Evolutionary conservation across 2,888 invertebrate species (phyloP).

Genomic region (Mimachlamys varia): DNA sequence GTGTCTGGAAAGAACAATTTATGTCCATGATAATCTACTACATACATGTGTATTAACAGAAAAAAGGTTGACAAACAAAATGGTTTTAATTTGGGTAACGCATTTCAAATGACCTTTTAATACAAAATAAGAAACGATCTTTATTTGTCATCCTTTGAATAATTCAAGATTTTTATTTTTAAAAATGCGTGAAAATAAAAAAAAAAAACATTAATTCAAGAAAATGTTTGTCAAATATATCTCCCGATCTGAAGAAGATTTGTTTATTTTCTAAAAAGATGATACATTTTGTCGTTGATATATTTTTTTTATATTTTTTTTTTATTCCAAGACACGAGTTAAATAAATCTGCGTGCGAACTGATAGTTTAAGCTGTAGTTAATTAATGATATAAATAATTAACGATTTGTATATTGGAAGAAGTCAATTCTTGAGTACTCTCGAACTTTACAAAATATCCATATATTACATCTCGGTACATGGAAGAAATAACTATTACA

Average conservation of each 20-base stretch:
- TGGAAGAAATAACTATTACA: not conserved
- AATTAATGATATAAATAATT: not conserved
- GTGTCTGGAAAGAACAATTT: not conserved
- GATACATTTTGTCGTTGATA: not conserved
- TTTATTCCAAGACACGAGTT: not conserved
- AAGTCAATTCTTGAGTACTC: not conserved
- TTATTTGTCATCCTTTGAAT: too few species aligned
- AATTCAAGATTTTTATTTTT: too few species aligned
- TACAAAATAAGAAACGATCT: too few species aligned
- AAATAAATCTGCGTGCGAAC: not conserved
- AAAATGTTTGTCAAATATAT: not conserved
- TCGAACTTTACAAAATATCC: not conserved
- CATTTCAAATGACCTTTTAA: too few species aligned
- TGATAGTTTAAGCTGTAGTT: not conserved
- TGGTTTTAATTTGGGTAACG: too few species aligned
- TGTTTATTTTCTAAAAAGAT: not conserved
- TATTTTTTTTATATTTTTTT: not conserved
- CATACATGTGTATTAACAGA: too few species aligned
- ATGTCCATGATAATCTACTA: too few species aligned
- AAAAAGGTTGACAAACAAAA: too few species aligned
- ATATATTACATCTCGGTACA: slow-evolving; percentile 1
- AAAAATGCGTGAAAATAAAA: too few species aligned
- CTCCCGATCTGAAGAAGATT: not conserved
- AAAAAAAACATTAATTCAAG: too few species aligned
- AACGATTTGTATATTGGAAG: not conserved